Conservation (phyloP, 2,113 vertebrate species). For the Bettongia penicillata region DNA sequence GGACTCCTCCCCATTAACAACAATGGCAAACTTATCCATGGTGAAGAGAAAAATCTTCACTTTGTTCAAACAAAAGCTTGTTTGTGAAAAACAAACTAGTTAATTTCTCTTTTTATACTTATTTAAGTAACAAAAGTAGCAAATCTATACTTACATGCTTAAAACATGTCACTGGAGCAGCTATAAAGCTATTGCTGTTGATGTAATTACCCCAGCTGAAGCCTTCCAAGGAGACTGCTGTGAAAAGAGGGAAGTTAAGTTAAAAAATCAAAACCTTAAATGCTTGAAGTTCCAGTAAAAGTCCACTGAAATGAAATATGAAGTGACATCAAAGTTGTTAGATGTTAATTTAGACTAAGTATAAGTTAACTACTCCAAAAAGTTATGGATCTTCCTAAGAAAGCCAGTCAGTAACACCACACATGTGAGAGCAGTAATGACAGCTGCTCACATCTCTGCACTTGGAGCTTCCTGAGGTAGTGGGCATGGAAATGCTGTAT, state of each 20-base stretch:
- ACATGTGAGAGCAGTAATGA: background rate
- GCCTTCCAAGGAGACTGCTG: constrained; percentile 88
- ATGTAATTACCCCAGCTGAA: constrained; percentile 99
- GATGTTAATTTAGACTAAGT: background rate
- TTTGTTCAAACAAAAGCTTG: constrained; percentile 20
- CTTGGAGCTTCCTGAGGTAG: background rate
- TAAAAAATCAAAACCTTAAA: constrained; percentile 64
- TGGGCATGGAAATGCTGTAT: background rate
- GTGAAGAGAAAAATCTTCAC: constrained; percentile 1
- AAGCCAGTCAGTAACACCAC: background rate
- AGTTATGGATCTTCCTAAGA: background rate
- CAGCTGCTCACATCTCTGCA: background rate
- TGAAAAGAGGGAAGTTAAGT: constrained; percentile 76
- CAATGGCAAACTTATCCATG: constrained; percentile 8
- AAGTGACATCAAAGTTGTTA: background rate
- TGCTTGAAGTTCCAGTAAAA: constrained; percentile 38
- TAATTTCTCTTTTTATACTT: background rate
- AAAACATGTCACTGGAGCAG: constrained; percentile 97
- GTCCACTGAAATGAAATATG: background rate
- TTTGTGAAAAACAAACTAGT: background rate
- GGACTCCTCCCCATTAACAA: constrained; percentile 19
- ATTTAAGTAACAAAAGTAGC: constrained; percentile 29
- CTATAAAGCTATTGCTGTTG: constrained; percentile 95
- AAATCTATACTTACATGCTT: constrained; percentile 91
- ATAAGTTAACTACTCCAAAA: background rate